Evolutionary conservation across 2,888 invertebrate species (phyloP), one percentile per base, ranked within the genome.

Genomic region (Platerodrilus igneus): DNA sequence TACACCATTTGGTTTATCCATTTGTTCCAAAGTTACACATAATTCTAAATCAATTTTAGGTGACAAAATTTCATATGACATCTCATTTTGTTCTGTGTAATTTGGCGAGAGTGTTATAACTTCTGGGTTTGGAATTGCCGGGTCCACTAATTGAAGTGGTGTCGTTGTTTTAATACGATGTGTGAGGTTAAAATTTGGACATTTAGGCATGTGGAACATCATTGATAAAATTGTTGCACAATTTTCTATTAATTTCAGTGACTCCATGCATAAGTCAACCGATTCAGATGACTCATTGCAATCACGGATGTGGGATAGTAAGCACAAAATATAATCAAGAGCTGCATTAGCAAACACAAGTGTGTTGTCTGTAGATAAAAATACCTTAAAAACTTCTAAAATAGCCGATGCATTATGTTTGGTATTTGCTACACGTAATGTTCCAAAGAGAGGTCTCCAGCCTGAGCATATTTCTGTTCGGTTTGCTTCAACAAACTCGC

Each of bases 361-460:
- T 9, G 93, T 86, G 59, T 95, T 93, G 59, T 95, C 92, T 9
- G 93, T 93, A 50, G 84, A 84, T 2, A 96, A 77, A 65, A 95
- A 97, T 14, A 92, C 89, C 62, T 88, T 83, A 61, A 97, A 95
- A 33, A 96, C 93, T 66, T 96, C 96, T 35, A 88, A 70, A 41
- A 89, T 79, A 0, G 84, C 81, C 1, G 80, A 76, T 13, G 83
- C 79, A 52, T 83, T 84, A 55, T 70, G 77, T 43, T 72, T 63
- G 56, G 76, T 75, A 56, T 83, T 85, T 0, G 94, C 92, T 26
- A 92, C 91, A 11, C 93, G 78, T 25, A 97, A 69, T 1, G 95
- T 93, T 7, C 93, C 93, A 62, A 97, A 97, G 2, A 97, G 70
- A 1, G 96, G 92, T 35, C 95, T 76, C 96, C 96, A 97, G 0